Conservation (phyloP, 2,113 vertebrate genomes). For the Struthio camelus region DNA sequence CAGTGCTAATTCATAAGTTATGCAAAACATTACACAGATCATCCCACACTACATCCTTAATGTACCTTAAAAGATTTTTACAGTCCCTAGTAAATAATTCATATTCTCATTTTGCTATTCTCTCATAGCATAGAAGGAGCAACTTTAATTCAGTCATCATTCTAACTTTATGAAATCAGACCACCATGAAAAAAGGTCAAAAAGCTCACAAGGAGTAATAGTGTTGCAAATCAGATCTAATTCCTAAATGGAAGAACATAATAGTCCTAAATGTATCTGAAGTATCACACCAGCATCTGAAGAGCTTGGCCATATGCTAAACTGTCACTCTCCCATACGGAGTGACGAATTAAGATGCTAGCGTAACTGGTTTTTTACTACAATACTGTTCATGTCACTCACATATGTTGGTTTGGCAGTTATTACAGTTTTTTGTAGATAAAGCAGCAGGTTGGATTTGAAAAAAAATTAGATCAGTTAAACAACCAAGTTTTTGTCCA, state of each 20-base stretch:
- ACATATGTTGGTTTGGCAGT: slow-evolving; percentile 45
- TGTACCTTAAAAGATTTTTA: background rate
- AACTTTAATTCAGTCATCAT: background rate
- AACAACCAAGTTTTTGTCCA: background rate
- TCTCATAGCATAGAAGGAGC: background rate
- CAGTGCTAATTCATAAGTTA: background rate
- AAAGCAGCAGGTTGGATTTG: background rate
- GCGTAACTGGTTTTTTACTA: slow-evolving; percentile 23
- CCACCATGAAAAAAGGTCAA: background rate
- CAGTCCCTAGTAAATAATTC: background rate
- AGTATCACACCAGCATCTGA: slow-evolving; percentile 10
- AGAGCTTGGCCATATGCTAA: slow-evolving; percentile 43
- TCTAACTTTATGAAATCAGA: background rate
- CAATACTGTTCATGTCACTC: slow-evolving; percentile 55
- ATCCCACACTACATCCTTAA: background rate
- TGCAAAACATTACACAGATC: background rate
- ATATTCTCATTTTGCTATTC: background rate
- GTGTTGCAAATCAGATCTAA: background rate
- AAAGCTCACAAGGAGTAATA: background rate
- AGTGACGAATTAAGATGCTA: slow-evolving; percentile 17
- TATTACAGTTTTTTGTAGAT: background rate
- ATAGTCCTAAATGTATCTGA: background rate
- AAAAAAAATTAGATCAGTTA: slow-evolving; percentile 20
- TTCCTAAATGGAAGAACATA: background rate
- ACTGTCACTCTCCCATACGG: slow-evolving; percentile 16